Conservation (phyloP, 2,888 invertebrate genomes). For the Hydraecia micacea region DNA sequence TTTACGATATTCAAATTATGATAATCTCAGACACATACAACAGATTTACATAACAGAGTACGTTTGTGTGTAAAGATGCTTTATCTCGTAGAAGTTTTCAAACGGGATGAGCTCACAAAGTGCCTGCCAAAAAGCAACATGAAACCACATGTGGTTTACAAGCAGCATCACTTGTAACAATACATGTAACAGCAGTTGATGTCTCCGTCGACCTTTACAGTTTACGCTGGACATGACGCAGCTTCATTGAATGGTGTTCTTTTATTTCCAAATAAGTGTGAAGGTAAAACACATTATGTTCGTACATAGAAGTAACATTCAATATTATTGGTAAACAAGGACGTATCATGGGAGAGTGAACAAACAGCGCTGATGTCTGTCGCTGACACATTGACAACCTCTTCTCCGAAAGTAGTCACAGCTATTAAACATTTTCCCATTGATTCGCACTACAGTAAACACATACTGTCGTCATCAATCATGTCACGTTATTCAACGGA, state of each 20-base stretch:
- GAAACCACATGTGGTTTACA: slow-evolving; percentile 18
- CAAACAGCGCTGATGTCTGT: slow-evolving; percentile 53
- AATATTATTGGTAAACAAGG: slow-evolving; percentile 36
- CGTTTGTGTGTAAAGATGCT: slow-evolving; percentile 9
- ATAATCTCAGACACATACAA: slow-evolving; percentile 30
- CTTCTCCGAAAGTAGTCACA: slow-evolving; percentile 39
- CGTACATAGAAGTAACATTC: not conserved
- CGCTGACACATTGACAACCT: slow-evolving; percentile 58
- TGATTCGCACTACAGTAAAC: slow-evolving; percentile 67
- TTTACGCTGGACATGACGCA: slow-evolving; percentile 33
- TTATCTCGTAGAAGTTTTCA: not conserved
- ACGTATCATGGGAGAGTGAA: slow-evolving; percentile 38
- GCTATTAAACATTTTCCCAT: slow-evolving; percentile 61
- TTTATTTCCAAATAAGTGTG: slow-evolving; percentile 37
- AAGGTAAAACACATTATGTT: slow-evolving; percentile 29
- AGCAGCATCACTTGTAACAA: slow-evolving; percentile 22
- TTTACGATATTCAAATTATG: slow-evolving; percentile 42
- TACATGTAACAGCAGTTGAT: not conserved
- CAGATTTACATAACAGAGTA: slow-evolving; percentile 33
- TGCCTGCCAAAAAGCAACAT: slow-evolving; percentile 18
- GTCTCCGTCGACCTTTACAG: slow-evolving; percentile 19
- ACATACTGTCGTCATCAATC: slow-evolving; percentile 52
- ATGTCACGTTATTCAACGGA: slow-evolving; percentile 55
- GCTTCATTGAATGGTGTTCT: slow-evolving; percentile 24
- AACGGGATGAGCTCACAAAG: slow-evolving; percentile 2